Evolutionary conservation across 2,888 invertebrate genomes (phyloP).

Genomic region (Sarcophaga caerulescens): DNA sequence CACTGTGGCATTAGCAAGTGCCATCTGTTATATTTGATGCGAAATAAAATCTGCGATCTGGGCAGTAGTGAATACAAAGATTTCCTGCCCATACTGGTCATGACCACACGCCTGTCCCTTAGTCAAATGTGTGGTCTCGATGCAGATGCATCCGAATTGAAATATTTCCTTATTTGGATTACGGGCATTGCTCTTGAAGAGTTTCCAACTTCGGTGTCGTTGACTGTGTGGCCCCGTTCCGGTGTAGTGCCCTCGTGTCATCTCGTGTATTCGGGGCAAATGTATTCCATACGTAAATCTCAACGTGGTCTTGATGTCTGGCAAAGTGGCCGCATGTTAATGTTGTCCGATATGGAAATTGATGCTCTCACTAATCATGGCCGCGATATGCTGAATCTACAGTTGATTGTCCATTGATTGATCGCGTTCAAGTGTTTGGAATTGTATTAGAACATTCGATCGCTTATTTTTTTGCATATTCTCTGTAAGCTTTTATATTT

Average conservation of each 20-base stretch:
- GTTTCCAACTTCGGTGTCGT: constrained; percentile 71
- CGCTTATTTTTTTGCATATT: constrained; percentile 2
- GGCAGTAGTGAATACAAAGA: constrained; percentile 72
- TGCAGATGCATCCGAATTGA: constrained; percentile 21
- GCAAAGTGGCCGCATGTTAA: constrained; percentile 72
- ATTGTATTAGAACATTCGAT: not conserved
- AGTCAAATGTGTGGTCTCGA: constrained; percentile 65
- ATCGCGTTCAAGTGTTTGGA: not conserved
- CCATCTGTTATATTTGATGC: constrained; percentile 75
- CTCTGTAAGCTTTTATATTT: not conserved
- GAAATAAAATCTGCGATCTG: constrained; percentile 73
- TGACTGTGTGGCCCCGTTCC: constrained; percentile 74
- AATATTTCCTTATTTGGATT: constrained; percentile 76
- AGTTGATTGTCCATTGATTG: constrained; percentile 71
- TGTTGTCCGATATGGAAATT: constrained; percentile 72
- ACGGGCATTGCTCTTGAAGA: constrained; percentile 73
- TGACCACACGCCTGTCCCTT: constrained; percentile 74
- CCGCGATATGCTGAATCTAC: constrained; percentile 74
- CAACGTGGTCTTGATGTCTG: constrained; percentile 71
- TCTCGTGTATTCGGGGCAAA: constrained; percentile 74
- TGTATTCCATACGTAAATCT: constrained; percentile 74
- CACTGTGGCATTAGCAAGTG: constrained; percentile 72
- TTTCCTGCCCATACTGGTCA: constrained; percentile 76
- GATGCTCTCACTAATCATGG: constrained; percentile 72
- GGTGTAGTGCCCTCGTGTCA: constrained; percentile 69